Evolutionary conservation across 2,113 vertebrate genomes (phyloP).

Genomic region (Nibea coibor): DNA sequence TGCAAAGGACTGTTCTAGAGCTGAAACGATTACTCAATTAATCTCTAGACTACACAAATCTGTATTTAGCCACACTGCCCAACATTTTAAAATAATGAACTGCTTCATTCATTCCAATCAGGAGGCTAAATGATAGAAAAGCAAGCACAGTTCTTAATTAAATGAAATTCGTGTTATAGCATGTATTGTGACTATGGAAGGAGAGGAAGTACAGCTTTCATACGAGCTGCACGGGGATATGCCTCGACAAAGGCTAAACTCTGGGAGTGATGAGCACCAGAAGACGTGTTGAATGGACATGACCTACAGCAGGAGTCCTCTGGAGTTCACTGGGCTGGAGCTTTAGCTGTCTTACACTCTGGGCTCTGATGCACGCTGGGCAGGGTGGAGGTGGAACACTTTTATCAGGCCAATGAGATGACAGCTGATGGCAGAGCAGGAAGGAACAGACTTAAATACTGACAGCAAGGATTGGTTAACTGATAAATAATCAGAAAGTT

Average conservation of each 20-base stretch:
- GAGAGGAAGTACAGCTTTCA: not conserved
- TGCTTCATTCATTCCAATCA: not conserved
- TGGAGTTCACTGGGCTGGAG: too few relatives aligned
- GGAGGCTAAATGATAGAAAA: not conserved
- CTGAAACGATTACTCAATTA: not conserved
- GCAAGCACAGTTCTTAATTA: not conserved
- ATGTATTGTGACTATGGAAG: not conserved
- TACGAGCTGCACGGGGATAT: too few relatives aligned
- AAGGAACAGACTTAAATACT: not conserved
- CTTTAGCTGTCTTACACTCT: not conserved
- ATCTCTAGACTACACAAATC: not conserved
- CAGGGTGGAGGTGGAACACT: not conserved
- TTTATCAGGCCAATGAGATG: not conserved
- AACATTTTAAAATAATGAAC: not conserved
- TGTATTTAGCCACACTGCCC: not conserved
- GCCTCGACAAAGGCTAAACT: not conserved
- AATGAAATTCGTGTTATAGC: not conserved
- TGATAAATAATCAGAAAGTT: not conserved
- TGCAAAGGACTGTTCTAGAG: not conserved
- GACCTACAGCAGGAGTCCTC: not conserved
- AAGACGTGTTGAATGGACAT: not conserved
- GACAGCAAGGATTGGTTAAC: conserved; percentile 9
- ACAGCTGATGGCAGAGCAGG: conserved; percentile 2
- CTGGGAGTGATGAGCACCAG: not conserved
- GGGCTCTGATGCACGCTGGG: not conserved